A percentile compares a stretch with the other conserved stretches of the same genome.
phyloP scores from a whole-genome alignment of 2,797 vertebrate genomes.

The Cygnus olor region DNA sequence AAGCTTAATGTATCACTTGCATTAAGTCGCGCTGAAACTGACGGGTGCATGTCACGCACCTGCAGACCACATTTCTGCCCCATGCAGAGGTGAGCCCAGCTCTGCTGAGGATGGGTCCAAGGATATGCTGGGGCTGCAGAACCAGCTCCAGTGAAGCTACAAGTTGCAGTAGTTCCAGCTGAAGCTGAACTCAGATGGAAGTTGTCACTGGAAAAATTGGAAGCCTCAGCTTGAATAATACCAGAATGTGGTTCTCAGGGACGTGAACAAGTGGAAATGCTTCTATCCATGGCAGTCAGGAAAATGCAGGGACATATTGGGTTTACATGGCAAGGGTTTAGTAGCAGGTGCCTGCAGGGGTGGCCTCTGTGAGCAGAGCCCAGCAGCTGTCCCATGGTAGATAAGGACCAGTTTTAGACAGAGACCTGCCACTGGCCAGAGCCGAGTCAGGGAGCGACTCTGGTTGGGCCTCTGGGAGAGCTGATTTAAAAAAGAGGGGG shows the following conservation, averaged over 20 bases:
- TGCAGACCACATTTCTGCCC: not conserved
- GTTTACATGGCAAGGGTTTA: too few species aligned
- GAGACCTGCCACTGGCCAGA: too few species aligned
- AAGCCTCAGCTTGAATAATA: not conserved
- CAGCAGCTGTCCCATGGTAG: too few species aligned
- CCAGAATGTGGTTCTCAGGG: not conserved
- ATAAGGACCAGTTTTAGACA: too few species aligned
- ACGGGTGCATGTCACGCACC: not conserved
- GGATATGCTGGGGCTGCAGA: not conserved
- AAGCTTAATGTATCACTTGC: not conserved
- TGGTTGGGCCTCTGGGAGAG: too few species aligned
- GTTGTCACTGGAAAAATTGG: not conserved
- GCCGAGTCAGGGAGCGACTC: too few species aligned
- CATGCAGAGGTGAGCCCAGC: accelerated
- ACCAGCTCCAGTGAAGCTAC: not conserved
- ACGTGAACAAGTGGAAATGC: not conserved
- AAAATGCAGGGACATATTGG: not conserved
- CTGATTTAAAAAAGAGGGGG: too few species aligned
- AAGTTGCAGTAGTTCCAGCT: not conserved
- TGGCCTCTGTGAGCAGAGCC: too few species aligned
- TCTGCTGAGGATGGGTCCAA: not conserved
- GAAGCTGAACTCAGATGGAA: not conserved
- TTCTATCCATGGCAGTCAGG: not conserved
- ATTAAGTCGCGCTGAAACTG: not conserved
- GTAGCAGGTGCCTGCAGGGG: too few species aligned